Evolutionary conservation across 2,888 invertebrate species (phyloP).

Genomic region (Stomorhina lunata): DNA sequence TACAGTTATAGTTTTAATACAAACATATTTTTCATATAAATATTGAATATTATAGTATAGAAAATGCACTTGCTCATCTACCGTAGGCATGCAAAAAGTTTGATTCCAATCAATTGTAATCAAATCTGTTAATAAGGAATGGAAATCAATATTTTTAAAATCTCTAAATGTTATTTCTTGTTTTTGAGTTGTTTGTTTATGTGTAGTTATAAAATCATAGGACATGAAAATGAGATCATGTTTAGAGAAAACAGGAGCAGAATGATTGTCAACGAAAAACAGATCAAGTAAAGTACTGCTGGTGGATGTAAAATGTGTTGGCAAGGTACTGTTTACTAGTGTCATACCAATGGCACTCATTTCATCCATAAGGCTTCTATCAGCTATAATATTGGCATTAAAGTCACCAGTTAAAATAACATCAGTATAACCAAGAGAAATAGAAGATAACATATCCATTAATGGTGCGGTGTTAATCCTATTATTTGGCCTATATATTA

Average conservation of each 20-base stretch:
- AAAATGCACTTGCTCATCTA: background rate
- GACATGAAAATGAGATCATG: slow-evolving; percentile 1
- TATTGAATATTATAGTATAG: background rate
- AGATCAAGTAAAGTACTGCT: background rate
- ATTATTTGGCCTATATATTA: too few relatives aligned
- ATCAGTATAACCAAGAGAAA: background rate
- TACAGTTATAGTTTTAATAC: background rate
- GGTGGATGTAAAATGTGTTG: background rate
- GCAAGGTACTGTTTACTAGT: background rate
- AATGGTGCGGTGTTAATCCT: background rate
- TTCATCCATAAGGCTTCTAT: background rate
- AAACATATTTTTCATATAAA: background rate
- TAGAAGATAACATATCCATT: background rate
- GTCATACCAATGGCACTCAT: background rate
- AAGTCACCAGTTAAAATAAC: background rate
- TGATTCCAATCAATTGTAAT: background rate
- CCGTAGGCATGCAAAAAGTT: background rate
- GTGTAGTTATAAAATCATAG: background rate
- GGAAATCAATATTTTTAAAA: background rate
- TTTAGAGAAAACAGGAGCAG: background rate
- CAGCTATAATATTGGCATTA: background rate
- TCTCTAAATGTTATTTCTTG: background rate
- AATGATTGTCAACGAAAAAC: background rate
- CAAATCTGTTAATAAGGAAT: background rate
- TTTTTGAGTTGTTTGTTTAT: background rate